Conservation (phyloP, 2,797 vertebrate genomes). For the Jordanella pulchra region DNA sequence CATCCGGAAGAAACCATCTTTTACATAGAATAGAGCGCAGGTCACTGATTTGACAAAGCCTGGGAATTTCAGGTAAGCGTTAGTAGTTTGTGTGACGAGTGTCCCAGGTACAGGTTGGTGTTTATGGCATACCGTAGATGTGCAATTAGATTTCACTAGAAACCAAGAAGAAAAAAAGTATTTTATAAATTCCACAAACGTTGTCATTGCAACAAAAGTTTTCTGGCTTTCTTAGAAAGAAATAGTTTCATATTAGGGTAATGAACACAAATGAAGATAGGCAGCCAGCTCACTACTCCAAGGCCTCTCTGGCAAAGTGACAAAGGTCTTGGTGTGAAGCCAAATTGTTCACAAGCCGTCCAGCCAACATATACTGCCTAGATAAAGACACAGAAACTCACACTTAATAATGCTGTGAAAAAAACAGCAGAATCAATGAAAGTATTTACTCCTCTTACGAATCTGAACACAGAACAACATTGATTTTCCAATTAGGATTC, state of each 20-base stretch:
- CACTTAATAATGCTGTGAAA: neutral
- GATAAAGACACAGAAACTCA: constrained; percentile 16
- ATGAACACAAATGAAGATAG: constrained; percentile 8
- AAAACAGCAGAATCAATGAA: neutral
- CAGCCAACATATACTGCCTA: constrained; percentile 31
- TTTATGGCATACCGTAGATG: constrained; percentile 45
- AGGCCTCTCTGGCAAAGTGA: constrained; percentile 43
- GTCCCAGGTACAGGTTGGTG: constrained; percentile 22
- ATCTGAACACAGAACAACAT: neutral
- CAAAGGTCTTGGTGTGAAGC: constrained; percentile 10
- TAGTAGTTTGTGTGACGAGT: constrained; percentile 44
- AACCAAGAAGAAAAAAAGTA: constrained; percentile 2
- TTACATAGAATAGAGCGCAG: constrained; percentile 7
- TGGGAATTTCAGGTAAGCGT: constrained; percentile 56
- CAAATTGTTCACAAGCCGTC: constrained; percentile 16
- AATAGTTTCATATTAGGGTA: neutral
- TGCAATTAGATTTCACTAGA: constrained; percentile 22
- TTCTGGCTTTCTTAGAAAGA: neutral
- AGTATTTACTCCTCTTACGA: neutral
- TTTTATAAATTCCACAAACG: constrained; percentile 26
- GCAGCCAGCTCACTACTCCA: constrained; percentile 43
- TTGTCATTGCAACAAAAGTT: neutral
- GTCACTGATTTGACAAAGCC: constrained; percentile 12
- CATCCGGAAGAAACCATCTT: neutral
- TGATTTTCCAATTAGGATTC: too few relatives aligned